A percentile compares a stretch with the other conserved stretches of the same genome.
These are phyloP conservation scores for Panurus biarmicus DNA, from an alignment of 2,113 vertebrate genomes.

Conservation along the genomic window DNA sequence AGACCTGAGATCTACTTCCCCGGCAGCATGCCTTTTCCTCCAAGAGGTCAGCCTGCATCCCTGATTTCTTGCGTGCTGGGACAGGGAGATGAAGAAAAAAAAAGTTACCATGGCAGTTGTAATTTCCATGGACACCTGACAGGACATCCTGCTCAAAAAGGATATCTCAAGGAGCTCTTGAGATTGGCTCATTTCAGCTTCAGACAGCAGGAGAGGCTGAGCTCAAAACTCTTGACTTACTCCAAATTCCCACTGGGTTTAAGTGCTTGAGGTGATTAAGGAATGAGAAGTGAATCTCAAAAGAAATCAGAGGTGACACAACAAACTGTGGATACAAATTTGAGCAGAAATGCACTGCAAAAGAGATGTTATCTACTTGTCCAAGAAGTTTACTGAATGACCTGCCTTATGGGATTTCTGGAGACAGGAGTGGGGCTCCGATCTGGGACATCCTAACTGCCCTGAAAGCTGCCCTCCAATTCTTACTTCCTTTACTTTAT, in stretches of 20 bases:
- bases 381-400: background rate
- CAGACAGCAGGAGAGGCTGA: background rate
- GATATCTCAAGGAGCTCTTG: background rate
- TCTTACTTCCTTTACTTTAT: background rate
- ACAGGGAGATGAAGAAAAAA: background rate
- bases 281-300: background rate
- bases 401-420: background rate
- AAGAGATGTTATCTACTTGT: background rate
- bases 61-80: background rate
- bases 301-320: background rate
- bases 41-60: background rate
- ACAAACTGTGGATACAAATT: background rate
- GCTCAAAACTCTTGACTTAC: background rate
- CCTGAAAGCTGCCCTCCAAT: background rate
- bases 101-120: background rate
- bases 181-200: background rate
- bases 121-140: background rate
- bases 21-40: background rate
- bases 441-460: background rate
- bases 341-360: background rate
- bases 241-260: background rate
- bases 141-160: background rate
- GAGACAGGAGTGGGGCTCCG: background rate
- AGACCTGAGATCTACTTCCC: background rate
- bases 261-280: background rate